A percentile compares a stretch with the other conserved stretches of the same genome.
These are phyloP conservation scores for Mylabris phalerata DNA, from an alignment of 1,140 invertebrate genomes.

Conservation along the genomic window DNA sequence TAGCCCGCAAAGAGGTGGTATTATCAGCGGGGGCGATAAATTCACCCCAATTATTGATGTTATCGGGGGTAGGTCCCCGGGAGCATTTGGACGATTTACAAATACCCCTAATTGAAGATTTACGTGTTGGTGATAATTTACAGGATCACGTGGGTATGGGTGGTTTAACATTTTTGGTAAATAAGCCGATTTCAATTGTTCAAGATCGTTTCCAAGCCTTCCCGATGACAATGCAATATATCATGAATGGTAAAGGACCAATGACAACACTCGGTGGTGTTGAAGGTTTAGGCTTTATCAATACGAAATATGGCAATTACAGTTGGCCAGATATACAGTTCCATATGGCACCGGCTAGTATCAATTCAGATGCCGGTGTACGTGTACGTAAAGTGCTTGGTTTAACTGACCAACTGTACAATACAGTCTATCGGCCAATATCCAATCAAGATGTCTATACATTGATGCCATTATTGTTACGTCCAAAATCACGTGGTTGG, in stretches of 20 bases:
- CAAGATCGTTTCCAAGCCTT: constrained; percentile 63
- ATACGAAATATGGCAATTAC: constrained; percentile 64
- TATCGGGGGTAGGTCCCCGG: constrained; percentile 78
- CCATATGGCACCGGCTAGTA: constrained; percentile 79
- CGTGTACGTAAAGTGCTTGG: constrained; percentile 73
- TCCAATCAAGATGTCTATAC: constrained; percentile 64
- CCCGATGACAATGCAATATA: constrained; percentile 71
- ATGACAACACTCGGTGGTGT: constrained; percentile 80
- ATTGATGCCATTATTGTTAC: constrained; percentile 71
- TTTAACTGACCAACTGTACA: constrained; percentile 72
- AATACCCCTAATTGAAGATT: constrained; percentile 64
- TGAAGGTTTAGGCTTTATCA: constrained; percentile 78
- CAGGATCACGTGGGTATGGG: constrained; percentile 80
- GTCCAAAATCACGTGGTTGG: constrained; percentile 73
- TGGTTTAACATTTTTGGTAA: constrained; percentile 72
- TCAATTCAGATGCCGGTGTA: constrained; percentile 70
- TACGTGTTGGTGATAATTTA: constrained; percentile 68
- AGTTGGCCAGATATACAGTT: constrained; percentile 80
- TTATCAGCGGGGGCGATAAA: constrained; percentile 75
- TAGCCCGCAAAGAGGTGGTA: constrained; percentile 69
- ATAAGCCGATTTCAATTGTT: constrained; percentile 69
- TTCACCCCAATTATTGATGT: constrained; percentile 75
- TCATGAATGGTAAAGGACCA: constrained; percentile 66
- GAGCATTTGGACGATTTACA: constrained; percentile 63
- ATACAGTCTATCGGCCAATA: constrained; percentile 69